Base-by-base conservation (phyloP, 2,888 invertebrate species). In the Dendrolimus houi region DNA sequence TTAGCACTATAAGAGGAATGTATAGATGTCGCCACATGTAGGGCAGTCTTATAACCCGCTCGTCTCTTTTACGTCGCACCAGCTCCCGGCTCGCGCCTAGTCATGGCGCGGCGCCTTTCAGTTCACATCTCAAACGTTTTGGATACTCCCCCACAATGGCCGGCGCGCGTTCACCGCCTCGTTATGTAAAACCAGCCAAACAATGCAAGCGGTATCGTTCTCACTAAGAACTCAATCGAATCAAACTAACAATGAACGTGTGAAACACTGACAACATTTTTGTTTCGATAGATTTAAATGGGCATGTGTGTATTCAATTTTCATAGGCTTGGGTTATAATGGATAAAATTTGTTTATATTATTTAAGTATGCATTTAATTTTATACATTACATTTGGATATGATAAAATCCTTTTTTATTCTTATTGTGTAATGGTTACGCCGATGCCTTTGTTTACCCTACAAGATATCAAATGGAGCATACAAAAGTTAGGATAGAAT, bases 21-120 rank as follows among this genome's bases (percentile, higher is more conserved):
- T 29, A 29, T 29, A 29, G 29, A 29, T 29, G 29, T 29, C 29
- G 29, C 29, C 29, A 29, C 29, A 29, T 29, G 29, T 29, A 29
- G 29, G 29, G 29, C 29, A 29, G 6, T 29, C 3, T 29, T 3
- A 6, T 29, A 29, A 29, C 29, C 6, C 47, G 9, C 47, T 47
- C 9, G 47, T 41, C 59, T 62, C 70, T 59, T 55, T 52, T 69
- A 54, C 29, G 70, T 78, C 74, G 68, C 12, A 57, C 61, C 72
- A 17, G 8, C 9, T 17, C 41, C 13, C 41, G 66, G 80, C 79
- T 77, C 79, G 77, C 83, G 88, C 87, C 79, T 79, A 80, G 86
- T 89, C 89, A 89, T 86, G 77, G 67, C 80, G 86, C 89, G 89
- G 89, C 84, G 84, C 86, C 86, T 89, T 88, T 88, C 86, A 83